These are phyloP conservation scores for Camponotus floridanus DNA, from an alignment of 1,140 invertebrate genomes.

Conservation along the genomic window DNA sequence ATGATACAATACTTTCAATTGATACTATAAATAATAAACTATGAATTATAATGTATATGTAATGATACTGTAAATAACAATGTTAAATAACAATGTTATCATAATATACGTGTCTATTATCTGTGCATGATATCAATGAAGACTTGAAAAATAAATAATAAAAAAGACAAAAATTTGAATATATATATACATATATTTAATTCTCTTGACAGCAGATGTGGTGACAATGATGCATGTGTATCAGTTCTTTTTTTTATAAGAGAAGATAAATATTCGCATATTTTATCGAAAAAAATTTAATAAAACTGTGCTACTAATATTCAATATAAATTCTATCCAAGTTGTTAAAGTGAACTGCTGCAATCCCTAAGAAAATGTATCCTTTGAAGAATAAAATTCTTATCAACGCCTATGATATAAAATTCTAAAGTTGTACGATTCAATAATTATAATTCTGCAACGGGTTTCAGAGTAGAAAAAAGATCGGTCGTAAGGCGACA, in stretches of 20 bases:
- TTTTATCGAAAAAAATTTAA: not conserved
- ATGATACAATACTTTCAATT: too few relatives aligned
- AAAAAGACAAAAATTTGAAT: not conserved
- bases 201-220: not conserved
- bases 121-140: not conserved
- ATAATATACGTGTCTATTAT: too few relatives aligned
- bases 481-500: conserved; percentile 4
- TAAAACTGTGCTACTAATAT: not conserved
- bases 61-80: too few relatives aligned
- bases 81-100: too few relatives aligned
- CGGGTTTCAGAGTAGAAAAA: not conserved
- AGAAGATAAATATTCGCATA: not conserved
- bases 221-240: not conserved
- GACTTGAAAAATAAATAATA: not conserved
- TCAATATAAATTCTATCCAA: not conserved
- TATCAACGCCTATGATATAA: not conserved
- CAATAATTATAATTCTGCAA: not conserved
- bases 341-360: not conserved
- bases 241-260: not conserved
- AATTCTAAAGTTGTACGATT: conserved; percentile 29
- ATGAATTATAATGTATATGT: too few relatives aligned
- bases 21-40: too few relatives aligned
- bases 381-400: not conserved
- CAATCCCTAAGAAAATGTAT: not conserved
- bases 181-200: not conserved